Conservation (phyloP, 2,888 invertebrate species). For the Pheosia tremula region DNA sequence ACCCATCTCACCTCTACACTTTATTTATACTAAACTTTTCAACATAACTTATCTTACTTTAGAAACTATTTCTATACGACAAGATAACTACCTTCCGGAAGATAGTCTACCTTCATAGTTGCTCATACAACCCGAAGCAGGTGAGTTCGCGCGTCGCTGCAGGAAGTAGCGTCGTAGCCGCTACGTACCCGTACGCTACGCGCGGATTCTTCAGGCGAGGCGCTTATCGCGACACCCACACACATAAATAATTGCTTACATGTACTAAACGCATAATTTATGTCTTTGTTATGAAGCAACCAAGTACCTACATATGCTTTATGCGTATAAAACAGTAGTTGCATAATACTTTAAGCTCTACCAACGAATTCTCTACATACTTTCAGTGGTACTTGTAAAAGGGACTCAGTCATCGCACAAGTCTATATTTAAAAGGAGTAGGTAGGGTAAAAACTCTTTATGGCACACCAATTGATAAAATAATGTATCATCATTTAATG, state of each 20-base stretch:
- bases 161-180: constrained; percentile 1
- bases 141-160: not conserved
- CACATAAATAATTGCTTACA: constrained; percentile 34
- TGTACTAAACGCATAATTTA: constrained; percentile 33
- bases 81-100: not conserved
- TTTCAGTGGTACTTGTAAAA: no score
- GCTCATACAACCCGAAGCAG: not conserved
- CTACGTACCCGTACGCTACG: constrained; percentile 15
- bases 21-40: no score
- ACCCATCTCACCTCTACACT: no score
- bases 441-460: no score
- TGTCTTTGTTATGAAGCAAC: constrained; percentile 12
- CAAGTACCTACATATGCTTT: no score
- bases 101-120: not conserved
- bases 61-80: not conserved
- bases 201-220: constrained; percentile 30
- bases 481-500: no score
- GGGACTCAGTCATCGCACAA: no score
- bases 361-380: no score
- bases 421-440: no score
- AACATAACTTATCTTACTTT: not conserved
- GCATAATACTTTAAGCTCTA: no score
- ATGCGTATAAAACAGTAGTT: no score
- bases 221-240: constrained; percentile 27
- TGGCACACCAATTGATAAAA: no score